Evolutionary conservation across 2,113 vertebrate genomes (phyloP), one percentile per base, ranked within the genome.

Genomic region (Motacilla tschutschensis): DNA sequence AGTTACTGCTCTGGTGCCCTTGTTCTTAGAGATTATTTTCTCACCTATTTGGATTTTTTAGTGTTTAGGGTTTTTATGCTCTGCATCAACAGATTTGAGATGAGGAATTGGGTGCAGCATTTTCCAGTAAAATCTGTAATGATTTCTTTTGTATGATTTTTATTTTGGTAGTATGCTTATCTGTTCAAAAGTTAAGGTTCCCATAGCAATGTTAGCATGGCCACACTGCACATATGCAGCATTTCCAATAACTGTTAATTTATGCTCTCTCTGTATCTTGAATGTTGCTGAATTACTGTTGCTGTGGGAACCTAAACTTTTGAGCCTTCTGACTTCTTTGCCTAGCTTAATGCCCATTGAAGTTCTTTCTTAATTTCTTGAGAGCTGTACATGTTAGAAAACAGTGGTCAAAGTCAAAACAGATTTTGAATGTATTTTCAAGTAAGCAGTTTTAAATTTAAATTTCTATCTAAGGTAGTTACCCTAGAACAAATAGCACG

Each of bases 261-360:
- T 93, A 85, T 90, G 78, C 41, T 63, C 6, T 11, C 28, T 85
- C 48, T 46, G 12, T 60, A 41, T 63, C 80, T 79, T 54, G 65
- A 77, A 82, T 53, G 33, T 57, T 40, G 28, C 36, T 62, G 65
- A 79, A 71, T 78, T 88, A 84, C 58, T 87, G 73, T 88, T 90
- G 88, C 88, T 85, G 70, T 95, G 90, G 93, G 94, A 94, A 93
- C 90, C 57, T 79, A 92, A 94, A 93, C 93, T 95, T 95, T 88
- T 82, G 71, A 94, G 82, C 65, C 29, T 93, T 7, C 41, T 88
- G 84, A 86, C 88, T 92, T 91, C 71, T 78, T 83, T 59, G 40
- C 53, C 13, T 64, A 51, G 41, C 28, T 92, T 88, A 91, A 88
- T 76, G 28, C 17, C 35, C 84, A 38, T 11, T 79, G 26, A 90